Base-by-base conservation (phyloP, 1,140 invertebrate species). In the Solenopsis invicta region DNA sequence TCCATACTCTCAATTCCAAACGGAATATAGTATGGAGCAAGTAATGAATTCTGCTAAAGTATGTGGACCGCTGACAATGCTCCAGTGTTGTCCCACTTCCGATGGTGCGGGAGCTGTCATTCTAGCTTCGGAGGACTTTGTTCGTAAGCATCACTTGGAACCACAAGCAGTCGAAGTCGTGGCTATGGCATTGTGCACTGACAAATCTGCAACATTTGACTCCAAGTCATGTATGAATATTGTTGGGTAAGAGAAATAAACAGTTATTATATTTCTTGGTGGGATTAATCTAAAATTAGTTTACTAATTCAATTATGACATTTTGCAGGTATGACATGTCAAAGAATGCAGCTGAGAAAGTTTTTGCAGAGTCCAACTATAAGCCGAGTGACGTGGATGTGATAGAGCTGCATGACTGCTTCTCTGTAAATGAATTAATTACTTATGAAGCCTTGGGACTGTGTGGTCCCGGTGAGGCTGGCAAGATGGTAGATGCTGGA, bases 391-490 rank as follows among this genome's bases (percentile, higher is more conserved):
- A 99, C 93, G 97, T 99, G 3, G 96, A 99, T 96, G 99, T 99
- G 0, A 96, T 99, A n/a, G 99, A 99, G 94, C 96, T 99, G n/a
- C 99, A 99, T 92, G 99, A 99, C 94, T 99, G 99, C 95, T 99
- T 99, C 95, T 99, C 99, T 6, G 97, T 98, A 8, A 99, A 99
- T 95, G 99, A 99, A 93, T 95, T 99, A 45, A 98, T 99, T 9
- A 99, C 99, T 4, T 99, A 99, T 92, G 99, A 99, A 96, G 99
- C 99, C 2, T 96, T 99, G 21, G 99, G 99, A 29, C 95, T 99
- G 0, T 99, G 99, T 95, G 96, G 96, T 6, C 97, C 97, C 87
- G 99, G 99, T 85, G 97, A 99, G 95, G 99, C 98, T 21, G 98
- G 97, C n/a, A 97, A 98, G 87, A 96, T 99, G 72, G 97, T 99